Base-by-base conservation (phyloP, 2,888 invertebrate species). In the Cosmia pyralina region DNA sequence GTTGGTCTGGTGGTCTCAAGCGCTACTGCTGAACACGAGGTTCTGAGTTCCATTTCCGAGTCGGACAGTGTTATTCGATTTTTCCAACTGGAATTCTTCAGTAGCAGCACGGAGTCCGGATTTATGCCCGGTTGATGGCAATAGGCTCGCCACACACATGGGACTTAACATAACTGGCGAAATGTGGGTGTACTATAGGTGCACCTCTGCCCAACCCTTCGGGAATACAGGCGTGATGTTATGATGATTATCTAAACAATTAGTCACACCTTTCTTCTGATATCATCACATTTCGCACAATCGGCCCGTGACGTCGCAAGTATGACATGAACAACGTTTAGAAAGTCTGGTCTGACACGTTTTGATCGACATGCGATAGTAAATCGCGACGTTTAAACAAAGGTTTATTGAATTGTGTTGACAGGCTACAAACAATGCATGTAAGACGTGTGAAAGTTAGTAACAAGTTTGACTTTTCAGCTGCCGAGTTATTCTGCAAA, bases 281-380 rank as follows among this genome's bases (percentile, higher is more conserved):
- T 82, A 70, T 62, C 64, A 69, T 55, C 44, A 58, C n/a, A 71
- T 58, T 67, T 73, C 62, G 59, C 63, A 76, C 69, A 77, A 79
- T 58, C 78, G 53, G 44, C 22, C 50, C 60, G 34, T 52, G 53
- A 46, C 71, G 58, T 44, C 64, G n/a, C n/a, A 17, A 75, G 58
- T 73, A 46, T 65, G 83, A 69, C 79, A 79, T 69, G 52, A 55
- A n/a, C 57, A 59, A 53, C 78, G 66, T 81, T 83, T 83, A 85
- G 84, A 85, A 85, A 85, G 85, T 83, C 66, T 22, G 57, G 34
- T 38, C 34, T 34, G 63, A 71, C 72, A 69, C 71, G 74, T 76
- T 77, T 79, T 64, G 73, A 84, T 83, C 72, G 72, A 80, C 70
- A 80, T 72, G 75, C 69, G 83, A 79, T 73, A 64, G 66, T 53